Base-by-base conservation (phyloP, 2,797 vertebrate species). In the Limnodromus scolopaceus region DNA sequence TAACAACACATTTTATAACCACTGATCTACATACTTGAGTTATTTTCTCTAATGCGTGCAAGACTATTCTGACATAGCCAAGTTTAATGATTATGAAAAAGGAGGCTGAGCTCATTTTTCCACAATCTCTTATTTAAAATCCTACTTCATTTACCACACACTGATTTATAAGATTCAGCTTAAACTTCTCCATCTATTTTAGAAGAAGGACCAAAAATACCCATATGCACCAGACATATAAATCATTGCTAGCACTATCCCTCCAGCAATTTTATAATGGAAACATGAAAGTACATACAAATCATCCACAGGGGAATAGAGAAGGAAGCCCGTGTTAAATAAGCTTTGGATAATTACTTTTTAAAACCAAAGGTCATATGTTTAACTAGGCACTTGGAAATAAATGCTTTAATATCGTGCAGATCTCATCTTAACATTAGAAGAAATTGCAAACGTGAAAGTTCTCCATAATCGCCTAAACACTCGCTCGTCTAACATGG, bases 141-240 rank as follows among this genome's bases (percentile, higher is more conserved):
- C 51, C 20, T 79, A 51, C 66, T 87, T 93, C 46, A 76, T 93
- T 94, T 89, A 82, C 84, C 84, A 84, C 54, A 63, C 41, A 34
- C 70, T 93, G 86, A 96, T 95, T 96, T 94, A 92, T 93, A 95
- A 93, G 83, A 69, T 46, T 84, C 90, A 87, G 80, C 55, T 95
- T 79, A 58, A 92, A 89, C 75, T 61, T 77, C 45, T 84, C 76
- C 80, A 87, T 91, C 94, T 96, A 71, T 96, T 95, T 96, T 19
- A 92, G 83, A 95, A 94, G 38, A 32, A 85, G 58, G 54, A 93
- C 88, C 2, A 25, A 93, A 88, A 95, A 96, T 94, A 92, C 60
- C 46, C 5, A 13, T 12, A 46, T 38, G 74, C 75, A 87, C 46
- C 83, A 95, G 80, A 89, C 95, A 70, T 49, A 94, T 87, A 95